These are phyloP conservation scores for Ictalurus punctatus DNA, from an alignment of 2,113 vertebrate species.

Conservation along the genomic window DNA sequence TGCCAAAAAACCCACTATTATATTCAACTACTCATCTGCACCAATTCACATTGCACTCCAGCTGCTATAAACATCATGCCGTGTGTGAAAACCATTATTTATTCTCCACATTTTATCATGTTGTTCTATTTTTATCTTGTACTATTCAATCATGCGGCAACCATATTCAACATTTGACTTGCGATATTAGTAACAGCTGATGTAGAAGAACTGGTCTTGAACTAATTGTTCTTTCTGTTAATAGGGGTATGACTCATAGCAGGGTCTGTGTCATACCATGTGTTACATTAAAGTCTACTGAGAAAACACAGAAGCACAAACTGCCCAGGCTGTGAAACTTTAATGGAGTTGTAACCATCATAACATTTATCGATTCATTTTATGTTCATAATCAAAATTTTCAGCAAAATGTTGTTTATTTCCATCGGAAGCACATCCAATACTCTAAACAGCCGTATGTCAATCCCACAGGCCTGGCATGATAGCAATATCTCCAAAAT, in stretches of 20 bases:
- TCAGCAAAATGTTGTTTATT: background rate
- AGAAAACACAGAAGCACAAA: background rate
- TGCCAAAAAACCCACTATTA: too few relatives aligned
- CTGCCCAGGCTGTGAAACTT: background rate
- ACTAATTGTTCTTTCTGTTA: background rate
- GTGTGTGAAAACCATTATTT: too few relatives aligned
- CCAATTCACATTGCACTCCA: too few relatives aligned
- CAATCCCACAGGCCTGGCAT: background rate
- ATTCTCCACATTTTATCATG: too few relatives aligned
- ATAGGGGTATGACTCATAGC: conserved; percentile 1
- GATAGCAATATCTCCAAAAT: background rate
- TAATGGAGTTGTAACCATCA: background rate
- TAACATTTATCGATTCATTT: background rate
- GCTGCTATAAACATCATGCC: too few relatives aligned
- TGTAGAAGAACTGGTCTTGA: background rate
- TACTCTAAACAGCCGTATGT: background rate
- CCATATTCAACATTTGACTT: background rate
- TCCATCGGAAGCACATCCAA: background rate
- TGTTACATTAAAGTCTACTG: conserved; percentile 22
- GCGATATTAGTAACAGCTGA: background rate
- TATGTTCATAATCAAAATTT: background rate
- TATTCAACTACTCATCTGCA: too few relatives aligned
- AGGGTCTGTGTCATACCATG: background rate
- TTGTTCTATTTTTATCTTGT: background rate
- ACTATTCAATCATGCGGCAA: too few relatives aligned